Evolutionary conservation across 2,888 invertebrate genomes (phyloP).

Genomic region (Ennomos fuscantarius): DNA sequence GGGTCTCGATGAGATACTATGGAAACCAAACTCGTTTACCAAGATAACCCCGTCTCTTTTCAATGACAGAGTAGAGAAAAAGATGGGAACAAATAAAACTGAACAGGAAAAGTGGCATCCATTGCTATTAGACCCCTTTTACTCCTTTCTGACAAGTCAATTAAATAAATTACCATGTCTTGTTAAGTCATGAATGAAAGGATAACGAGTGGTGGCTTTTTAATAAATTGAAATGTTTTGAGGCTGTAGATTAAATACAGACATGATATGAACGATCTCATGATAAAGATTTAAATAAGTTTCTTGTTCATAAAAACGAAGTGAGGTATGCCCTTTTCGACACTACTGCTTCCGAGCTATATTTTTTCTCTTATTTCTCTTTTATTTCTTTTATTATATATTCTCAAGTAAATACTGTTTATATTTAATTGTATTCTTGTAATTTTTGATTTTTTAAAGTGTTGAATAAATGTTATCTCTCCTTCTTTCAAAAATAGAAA

Average conservation of each 20-base stretch:
- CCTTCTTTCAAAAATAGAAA: no score
- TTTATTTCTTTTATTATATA: no score
- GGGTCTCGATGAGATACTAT: slow-evolving; percentile 45
- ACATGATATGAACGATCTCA: neutral
- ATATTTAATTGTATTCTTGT: no score
- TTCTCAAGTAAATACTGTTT: no score
- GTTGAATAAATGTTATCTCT: no score
- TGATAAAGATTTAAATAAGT: neutral
- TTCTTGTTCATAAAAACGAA: no score
- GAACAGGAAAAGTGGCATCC: slow-evolving; percentile 38
- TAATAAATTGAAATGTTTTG: slow-evolving; percentile 17
- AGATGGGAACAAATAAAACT: slow-evolving; percentile 30
- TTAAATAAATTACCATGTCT: slow-evolving; percentile 45
- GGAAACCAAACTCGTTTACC: slow-evolving; percentile 41
- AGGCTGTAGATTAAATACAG: neutral
- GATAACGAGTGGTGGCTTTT: slow-evolving; percentile 25
- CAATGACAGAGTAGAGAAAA: slow-evolving; percentile 29
- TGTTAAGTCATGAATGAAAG: slow-evolving; percentile 35
- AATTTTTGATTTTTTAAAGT: no score
- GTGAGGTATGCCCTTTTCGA: no score
- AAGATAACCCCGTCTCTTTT: slow-evolving; percentile 40
- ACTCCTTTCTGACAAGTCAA: slow-evolving; percentile 47
- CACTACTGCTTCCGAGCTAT: no score
- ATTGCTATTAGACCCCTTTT: slow-evolving; percentile 49
- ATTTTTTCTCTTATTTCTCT: no score